A percentile compares a stretch with the other conserved stretches of the same genome.
Evolutionary conservation across 2,888 invertebrate species (phyloP).

Genomic region (Parochlus steinenii): DNA sequence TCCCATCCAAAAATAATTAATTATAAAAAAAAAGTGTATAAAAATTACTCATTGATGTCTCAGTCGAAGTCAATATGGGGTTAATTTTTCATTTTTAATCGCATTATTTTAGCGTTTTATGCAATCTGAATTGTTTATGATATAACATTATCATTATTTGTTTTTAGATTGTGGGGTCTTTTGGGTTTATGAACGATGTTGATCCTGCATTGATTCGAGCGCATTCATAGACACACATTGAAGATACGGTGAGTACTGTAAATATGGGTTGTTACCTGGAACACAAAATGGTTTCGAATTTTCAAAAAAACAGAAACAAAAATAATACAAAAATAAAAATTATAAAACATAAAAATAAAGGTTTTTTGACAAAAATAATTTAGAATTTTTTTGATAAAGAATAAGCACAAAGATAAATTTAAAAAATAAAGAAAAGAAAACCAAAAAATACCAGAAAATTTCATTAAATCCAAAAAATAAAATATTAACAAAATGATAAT

Average conservation of each 20-base stretch:
- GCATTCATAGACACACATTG: conserved; percentile 12
- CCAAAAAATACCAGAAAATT: conserved; percentile 3
- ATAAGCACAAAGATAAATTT: not conserved
- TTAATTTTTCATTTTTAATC: too few species aligned
- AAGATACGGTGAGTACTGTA: conserved; percentile 12
- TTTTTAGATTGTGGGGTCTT: too few species aligned
- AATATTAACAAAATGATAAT: conserved; percentile 2
- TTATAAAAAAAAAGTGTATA: too few species aligned
- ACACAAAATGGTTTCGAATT: too few species aligned
- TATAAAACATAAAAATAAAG: not conserved
- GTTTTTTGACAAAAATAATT: not conserved
- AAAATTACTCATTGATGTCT: too few species aligned
- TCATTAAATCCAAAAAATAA: not conserved
- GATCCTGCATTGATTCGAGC: conserved; percentile 12
- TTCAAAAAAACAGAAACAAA: too few species aligned
- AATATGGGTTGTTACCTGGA: conserved; percentile 13
- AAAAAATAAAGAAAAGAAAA: not conserved
- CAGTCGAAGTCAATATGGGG: too few species aligned
- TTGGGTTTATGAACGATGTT: conserved; percentile 12
- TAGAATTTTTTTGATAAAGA: not conserved
- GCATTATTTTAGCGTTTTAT: too few species aligned
- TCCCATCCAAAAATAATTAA: too few species aligned
- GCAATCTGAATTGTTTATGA: too few species aligned
- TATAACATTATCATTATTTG: too few species aligned
- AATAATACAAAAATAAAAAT: not conserved